A percentile compares a stretch with the other conserved stretches of the same genome.
These are phyloP conservation scores for Prinia subflava DNA, from an alignment of 2,113 vertebrate genomes.

Conservation along the genomic window DNA sequence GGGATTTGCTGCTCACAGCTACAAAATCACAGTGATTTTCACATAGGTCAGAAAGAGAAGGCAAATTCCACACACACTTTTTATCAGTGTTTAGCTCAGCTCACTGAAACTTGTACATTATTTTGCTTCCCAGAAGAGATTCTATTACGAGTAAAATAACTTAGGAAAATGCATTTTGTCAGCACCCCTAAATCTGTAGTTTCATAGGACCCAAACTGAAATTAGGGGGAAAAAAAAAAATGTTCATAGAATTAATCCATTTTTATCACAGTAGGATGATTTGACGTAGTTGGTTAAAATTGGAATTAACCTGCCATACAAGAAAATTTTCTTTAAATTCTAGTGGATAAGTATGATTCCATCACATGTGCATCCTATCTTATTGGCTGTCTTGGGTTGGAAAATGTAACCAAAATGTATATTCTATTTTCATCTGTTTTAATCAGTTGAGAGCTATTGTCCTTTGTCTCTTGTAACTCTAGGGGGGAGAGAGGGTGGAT, in stretches of 20 bases:
- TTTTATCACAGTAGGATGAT: neutral
- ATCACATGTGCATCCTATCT: neutral
- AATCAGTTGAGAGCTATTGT: too few relatives aligned
- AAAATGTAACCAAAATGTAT: too few relatives aligned
- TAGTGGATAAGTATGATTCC: neutral
- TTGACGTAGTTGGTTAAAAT: neutral
- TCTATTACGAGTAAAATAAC: neutral
- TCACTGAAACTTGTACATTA: neutral
- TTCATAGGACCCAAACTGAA: neutral
- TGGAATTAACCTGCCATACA: neutral
- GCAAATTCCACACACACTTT: neutral
- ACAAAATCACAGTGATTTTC: neutral
- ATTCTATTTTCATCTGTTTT: too few relatives aligned
- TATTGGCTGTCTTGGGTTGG: too few relatives aligned
- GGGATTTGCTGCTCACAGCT: neutral
- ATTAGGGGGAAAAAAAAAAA: neutral
- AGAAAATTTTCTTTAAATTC: neutral
- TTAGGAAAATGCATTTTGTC: neutral
- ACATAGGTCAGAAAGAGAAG: neutral
- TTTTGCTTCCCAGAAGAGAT: neutral
- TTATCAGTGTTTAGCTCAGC: neutral
- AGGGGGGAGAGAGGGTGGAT: too few relatives aligned
- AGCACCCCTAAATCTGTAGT: neutral
- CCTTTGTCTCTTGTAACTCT: too few relatives aligned
- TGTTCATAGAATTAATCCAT: neutral